Evolutionary conservation across 2,113 vertebrate species (phyloP).

Genomic region (Brachypteracias leptosomus): DNA sequence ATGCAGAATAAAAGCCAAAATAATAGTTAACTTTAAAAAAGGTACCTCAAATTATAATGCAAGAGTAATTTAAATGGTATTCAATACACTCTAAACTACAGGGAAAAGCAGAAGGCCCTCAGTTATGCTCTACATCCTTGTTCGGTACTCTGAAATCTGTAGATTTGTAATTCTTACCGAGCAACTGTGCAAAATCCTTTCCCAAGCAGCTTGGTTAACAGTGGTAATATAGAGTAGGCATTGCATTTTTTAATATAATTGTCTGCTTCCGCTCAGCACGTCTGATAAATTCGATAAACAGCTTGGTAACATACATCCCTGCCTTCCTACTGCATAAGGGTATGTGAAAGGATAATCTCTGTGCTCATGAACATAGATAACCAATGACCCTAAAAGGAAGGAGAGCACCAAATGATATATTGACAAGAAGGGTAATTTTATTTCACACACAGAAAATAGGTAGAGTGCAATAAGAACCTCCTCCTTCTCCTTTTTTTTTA

Average conservation of each 20-base stretch:
- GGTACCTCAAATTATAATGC: neutral
- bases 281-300: neutral
- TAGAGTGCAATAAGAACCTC: neutral
- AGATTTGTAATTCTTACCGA: neutral
- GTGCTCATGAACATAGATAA: neutral
- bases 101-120: neutral
- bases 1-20: neutral
- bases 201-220: neutral
- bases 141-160: neutral
- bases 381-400: conserved; percentile 17
- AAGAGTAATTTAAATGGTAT: neutral
- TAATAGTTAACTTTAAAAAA: neutral
- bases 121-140: neutral
- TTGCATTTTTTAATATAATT: neutral
- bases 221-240: neutral
- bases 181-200: neutral
- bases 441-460: neutral
- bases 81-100: neutral
- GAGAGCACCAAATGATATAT: neutral
- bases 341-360: neutral
- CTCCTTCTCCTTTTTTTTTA: neutral
- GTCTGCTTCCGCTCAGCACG: neutral
- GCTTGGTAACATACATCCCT: neutral
- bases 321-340: neutral
- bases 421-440: neutral